These are phyloP conservation scores for Atherinosoma microstoma DNA, from an alignment of 2,797 vertebrate genomes.

Conservation along the genomic window DNA sequence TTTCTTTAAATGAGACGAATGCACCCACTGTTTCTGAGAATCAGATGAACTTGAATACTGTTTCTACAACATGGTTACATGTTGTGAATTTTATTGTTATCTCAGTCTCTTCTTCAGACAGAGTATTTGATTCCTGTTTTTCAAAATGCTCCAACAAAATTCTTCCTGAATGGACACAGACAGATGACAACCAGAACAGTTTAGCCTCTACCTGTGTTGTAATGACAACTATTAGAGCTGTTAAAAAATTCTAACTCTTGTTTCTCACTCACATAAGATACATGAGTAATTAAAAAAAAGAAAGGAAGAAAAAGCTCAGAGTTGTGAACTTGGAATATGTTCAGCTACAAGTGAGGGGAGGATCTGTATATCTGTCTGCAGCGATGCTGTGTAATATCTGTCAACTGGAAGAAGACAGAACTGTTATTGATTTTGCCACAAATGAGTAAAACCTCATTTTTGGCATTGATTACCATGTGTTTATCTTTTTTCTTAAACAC, in stretches of 20 bases:
- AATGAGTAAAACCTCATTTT: background rate
- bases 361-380: background rate
- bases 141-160: background rate
- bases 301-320: no score
- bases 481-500: background rate
- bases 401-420: background rate
- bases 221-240: background rate
- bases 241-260: background rate
- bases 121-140: no score
- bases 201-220: background rate
- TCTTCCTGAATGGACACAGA: background rate
- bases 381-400: background rate
- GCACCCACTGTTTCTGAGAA: no score
- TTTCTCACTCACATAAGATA: no score
- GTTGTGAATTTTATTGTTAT: no score
- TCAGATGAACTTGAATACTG: no score
- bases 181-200: background rate
- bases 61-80: no score
- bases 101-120: no score
- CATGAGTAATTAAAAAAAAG: no score
- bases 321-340: background rate
- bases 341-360: background rate
- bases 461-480: conserved; percentile 29
- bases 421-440: background rate
- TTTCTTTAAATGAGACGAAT: no score